These are phyloP conservation scores for Myoxocephalus aenaeus DNA, from an alignment of 2,797 vertebrate genomes.

Conservation along the genomic window DNA sequence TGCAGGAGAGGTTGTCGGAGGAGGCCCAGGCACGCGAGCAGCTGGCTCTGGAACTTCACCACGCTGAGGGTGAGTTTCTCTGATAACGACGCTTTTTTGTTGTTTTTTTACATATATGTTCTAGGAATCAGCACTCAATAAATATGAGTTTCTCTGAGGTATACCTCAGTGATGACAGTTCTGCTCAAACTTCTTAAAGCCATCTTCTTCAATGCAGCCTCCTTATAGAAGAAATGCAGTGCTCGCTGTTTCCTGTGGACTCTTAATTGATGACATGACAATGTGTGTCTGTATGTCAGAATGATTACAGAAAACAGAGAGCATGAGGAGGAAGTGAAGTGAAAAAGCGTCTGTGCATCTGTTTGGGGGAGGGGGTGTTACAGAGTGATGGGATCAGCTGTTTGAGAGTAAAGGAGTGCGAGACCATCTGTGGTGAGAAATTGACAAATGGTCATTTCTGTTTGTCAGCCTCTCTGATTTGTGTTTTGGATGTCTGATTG, in stretches of 20 bases:
- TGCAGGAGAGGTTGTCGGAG: slow-evolving; percentile 90
- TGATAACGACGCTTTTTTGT: background rate
- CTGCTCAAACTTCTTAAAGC: background rate
- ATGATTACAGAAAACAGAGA: slow-evolving; percentile 23
- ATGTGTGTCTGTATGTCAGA: slow-evolving; percentile 16
- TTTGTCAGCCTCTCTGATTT: slow-evolving; percentile 14
- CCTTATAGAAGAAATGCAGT: background rate
- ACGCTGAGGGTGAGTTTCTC: slow-evolving; percentile 88
- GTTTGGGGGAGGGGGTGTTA: slow-evolving; percentile 31
- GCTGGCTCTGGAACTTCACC: slow-evolving; percentile 93
- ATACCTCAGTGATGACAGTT: background rate
- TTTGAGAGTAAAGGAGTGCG: slow-evolving; percentile 50
- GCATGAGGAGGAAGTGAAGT: slow-evolving; percentile 24
- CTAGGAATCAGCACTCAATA: background rate
- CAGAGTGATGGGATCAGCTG: slow-evolving; percentile 65
- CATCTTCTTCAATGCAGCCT: background rate
- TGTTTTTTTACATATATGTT: background rate
- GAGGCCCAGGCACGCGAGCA: slow-evolving; percentile 91
- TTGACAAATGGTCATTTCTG: slow-evolving; percentile 39
- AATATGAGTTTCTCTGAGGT: background rate
- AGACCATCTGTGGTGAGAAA: slow-evolving; percentile 60
- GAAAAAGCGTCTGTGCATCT: slow-evolving; percentile 42
- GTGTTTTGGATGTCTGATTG: slow-evolving; percentile 24
- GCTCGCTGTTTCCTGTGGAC: background rate
- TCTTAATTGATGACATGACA: slow-evolving; percentile 2